Evolutionary conservation across 2,113 vertebrate genomes (phyloP).

Genomic region (Silurus meridionalis): DNA sequence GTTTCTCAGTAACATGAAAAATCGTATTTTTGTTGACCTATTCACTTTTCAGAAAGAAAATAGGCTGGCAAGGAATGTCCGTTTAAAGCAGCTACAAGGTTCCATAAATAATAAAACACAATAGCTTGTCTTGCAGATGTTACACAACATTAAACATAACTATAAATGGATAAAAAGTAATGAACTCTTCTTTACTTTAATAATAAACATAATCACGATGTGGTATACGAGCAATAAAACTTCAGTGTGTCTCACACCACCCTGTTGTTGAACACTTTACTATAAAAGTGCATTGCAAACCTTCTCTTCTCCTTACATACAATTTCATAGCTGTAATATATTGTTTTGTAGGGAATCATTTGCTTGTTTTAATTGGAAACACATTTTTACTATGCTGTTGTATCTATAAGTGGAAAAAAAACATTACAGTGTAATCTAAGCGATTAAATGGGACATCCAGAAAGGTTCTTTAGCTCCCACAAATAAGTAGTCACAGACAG

Average conservation of each 20-base stretch:
- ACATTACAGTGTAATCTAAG: background rate
- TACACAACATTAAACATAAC: background rate
- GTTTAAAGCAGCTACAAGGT: background rate
- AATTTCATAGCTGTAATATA: background rate
- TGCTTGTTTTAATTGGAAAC: background rate
- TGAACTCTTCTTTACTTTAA: background rate
- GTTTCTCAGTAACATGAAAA: background rate
- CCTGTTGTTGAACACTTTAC: background rate
- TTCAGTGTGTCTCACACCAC: background rate
- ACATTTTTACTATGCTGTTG: background rate
- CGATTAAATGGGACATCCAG: background rate
- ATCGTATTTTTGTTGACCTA: background rate
- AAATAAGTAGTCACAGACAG: constrained; percentile 17
- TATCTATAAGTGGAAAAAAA: no score
- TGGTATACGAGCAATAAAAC: background rate
- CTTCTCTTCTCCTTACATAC: background rate
- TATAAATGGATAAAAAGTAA: background rate
- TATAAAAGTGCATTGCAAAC: background rate
- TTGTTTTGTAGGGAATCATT: background rate
- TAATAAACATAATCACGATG: background rate
- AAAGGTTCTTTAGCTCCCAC: background rate
- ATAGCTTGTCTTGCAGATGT: background rate
- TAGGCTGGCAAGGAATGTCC: background rate
- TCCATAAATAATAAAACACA: background rate
- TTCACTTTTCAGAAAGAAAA: background rate